A percentile compares a stretch with the other conserved stretches of the same genome.
phyloP scores from a whole-genome alignment of 2,113 vertebrate species.

The Riparia riparia region DNA sequence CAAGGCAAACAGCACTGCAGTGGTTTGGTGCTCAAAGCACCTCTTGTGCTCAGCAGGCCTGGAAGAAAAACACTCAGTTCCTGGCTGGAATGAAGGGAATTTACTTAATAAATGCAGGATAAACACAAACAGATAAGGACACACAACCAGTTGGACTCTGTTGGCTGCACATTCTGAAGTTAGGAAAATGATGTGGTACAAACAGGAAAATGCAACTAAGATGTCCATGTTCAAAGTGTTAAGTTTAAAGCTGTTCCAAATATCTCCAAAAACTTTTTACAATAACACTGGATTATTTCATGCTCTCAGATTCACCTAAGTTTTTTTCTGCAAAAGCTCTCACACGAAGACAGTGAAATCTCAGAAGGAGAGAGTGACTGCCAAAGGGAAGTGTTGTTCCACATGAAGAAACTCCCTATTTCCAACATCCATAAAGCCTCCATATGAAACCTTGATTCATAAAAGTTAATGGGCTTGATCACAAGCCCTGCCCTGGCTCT shows the following conservation, averaged over 20 bases:
- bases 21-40: not conserved
- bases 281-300: not conserved
- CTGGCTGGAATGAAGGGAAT: not conserved
- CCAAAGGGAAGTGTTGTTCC: not conserved
- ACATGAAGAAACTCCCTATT: not conserved
- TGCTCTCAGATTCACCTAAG: not conserved
- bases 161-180: not conserved
- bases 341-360: not conserved
- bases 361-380: not conserved
- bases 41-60: not conserved
- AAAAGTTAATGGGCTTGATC: not conserved
- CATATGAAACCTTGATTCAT: not conserved
- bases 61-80: not conserved
- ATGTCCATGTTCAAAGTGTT: not conserved
- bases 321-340: not conserved
- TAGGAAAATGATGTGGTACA: not conserved
- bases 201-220: not conserved
- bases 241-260: not conserved
- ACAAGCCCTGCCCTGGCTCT: not conserved
- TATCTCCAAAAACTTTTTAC: not conserved
- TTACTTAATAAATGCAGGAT: not conserved
- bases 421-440: not conserved
- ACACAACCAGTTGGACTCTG: not conserved
- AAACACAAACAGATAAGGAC: not conserved
- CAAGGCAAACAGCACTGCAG: not conserved